These are phyloP conservation scores for Pavo muticus DNA, from an alignment of 2,113 vertebrate species.

Conservation along the genomic window DNA sequence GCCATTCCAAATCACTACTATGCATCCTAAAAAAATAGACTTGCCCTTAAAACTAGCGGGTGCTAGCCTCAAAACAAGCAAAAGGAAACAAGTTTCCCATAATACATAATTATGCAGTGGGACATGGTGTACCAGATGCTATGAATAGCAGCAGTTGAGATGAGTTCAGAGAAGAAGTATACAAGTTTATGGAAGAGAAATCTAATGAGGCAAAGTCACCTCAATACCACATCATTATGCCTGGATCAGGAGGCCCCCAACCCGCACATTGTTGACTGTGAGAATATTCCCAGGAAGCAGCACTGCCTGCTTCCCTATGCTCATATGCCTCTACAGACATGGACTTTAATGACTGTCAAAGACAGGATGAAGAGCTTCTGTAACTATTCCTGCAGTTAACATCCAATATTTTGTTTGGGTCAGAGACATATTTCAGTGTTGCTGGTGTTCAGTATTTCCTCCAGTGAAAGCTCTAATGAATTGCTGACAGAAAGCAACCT, in stretches of 20 bases:
- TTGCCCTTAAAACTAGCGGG: neutral
- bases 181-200: neutral
- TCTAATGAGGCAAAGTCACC: neutral
- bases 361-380: neutral
- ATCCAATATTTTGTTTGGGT: neutral
- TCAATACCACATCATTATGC: neutral
- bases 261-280: neutral
- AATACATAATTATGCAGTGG: neutral
- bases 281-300: neutral
- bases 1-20: neutral
- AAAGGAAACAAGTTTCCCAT: neutral
- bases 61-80: neutral
- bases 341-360: neutral
- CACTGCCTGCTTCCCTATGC: neutral
- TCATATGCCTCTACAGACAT: neutral
- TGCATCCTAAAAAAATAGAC: neutral
- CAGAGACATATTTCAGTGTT: neutral
- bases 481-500: conserved; percentile 17
- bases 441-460: neutral
- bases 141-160: neutral
- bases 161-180: neutral
- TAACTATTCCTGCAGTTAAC: neutral
- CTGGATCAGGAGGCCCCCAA: neutral
- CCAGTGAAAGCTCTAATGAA: neutral
- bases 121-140: neutral